phyloP scores from a whole-genome alignment of 2,888 invertebrate species.

The Acrobasis repandana region DNA sequence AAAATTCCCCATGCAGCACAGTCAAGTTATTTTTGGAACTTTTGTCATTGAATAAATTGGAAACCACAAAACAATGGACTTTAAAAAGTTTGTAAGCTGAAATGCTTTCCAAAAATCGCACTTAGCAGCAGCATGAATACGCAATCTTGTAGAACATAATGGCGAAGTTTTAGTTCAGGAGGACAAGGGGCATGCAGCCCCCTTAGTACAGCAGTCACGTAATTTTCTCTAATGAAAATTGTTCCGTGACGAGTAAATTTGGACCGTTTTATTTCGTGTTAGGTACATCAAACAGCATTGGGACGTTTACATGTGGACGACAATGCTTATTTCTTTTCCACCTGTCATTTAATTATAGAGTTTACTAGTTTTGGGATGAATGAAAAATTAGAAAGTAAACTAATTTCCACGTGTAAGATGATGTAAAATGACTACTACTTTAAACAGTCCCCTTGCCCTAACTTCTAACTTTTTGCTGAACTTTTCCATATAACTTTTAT shows the following conservation, averaged over 20 bases:
- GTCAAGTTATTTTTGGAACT: neutral
- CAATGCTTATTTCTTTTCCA: no score
- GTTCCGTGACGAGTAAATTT: conserved; percentile 71
- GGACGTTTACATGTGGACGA: no score
- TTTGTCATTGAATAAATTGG: neutral
- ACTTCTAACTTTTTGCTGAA: no score
- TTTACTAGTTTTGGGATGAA: conserved; percentile 20
- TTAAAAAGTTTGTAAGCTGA: neutral
- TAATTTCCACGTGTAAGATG: no score
- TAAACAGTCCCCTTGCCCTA: no score
- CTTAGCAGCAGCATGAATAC: conserved; percentile 46
- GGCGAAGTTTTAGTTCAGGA: conserved; percentile 55
- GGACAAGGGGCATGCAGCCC: conserved; percentile 43
- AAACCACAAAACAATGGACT: conserved; percentile 10
- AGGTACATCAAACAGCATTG: conserved; percentile 57
- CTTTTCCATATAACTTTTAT: no score
- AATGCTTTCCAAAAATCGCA: conserved; percentile 34
- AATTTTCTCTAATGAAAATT: conserved; percentile 28
- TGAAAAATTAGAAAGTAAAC: no score
- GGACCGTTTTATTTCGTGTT: conserved; percentile 62
- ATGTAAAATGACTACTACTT: no score
- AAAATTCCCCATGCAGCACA: neutral
- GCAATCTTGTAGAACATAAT: conserved; percentile 54
- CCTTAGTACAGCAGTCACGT: conserved; percentile 41
- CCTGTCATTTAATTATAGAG: conserved; percentile 31